Base-by-base conservation (phyloP, 53 echinoderm and acorn worm species). In the Astropecten irregularis region DNA sequence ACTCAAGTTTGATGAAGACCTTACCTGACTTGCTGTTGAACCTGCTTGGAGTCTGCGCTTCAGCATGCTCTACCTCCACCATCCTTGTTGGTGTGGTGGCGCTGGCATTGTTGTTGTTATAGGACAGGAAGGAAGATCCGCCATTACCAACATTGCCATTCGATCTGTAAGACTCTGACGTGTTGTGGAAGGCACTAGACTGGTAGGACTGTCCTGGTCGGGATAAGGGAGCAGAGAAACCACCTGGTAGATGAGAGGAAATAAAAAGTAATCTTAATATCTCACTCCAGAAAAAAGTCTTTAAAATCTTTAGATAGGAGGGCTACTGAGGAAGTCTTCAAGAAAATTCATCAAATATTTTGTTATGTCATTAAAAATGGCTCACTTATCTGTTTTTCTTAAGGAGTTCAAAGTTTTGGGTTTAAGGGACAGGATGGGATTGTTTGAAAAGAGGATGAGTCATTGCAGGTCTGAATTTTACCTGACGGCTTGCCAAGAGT, bases 31-130 rank as follows among this genome's bases (percentile, higher is more conserved):
- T 62, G 79, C 79, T 79, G 60, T 59, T 42, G 48, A 79, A 79
- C 62, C 47, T 60, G 31, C 60, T 60, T 9, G 79, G 79, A 5
- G 79, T 62, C 31, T 79, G 79, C 11, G 47, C 79, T 14, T 79
- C 60, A 28, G 79, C 71, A 35, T 73, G 51, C 16, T 74, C 86
- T 3, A 81, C 54, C 61, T 90, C 90, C 18, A 50, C 64, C 21
- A 55, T 16, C 16, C 46, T 65, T 21, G 69, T 34, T 0, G 61
- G 77, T 19, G 29, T 0, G 1, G 49, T 46, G 18, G 23, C 49
- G n/a, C 71, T 63, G 35, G 52, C 50, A 54, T 90, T 90, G 73
- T 90, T 90, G 36, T 90, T 90, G 49, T 85, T 85, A 66, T 47
- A 86, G 33, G 81, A 90, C 42, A 52, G 66, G 5, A 50, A 49